A percentile compares a stretch with the other conserved stretches of the same genome.
These are phyloP conservation scores for Graptemys geographica DNA, from an alignment of 2,797 vertebrate species.

Conservation along the genomic window DNA sequence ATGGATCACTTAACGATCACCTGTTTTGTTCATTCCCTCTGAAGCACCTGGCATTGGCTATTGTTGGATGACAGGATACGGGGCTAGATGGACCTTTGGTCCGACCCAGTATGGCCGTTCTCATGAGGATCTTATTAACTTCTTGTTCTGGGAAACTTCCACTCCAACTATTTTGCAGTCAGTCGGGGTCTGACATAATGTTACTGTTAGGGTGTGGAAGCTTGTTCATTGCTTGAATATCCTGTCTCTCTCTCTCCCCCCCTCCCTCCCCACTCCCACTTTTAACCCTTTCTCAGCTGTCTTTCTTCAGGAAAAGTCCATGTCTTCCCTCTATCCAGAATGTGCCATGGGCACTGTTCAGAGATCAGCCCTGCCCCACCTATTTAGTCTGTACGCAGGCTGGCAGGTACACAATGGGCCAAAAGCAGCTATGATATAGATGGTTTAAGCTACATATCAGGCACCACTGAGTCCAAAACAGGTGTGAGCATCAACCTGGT, in stretches of 20 bases:
- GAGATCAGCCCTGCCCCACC: not conserved
- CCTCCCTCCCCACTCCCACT: not conserved
- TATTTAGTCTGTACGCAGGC: not conserved
- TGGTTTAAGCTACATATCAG: not conserved
- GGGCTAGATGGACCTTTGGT: no score
- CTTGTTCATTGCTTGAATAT: not conserved
- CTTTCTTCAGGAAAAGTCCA: not conserved
- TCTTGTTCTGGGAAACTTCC: not conserved
- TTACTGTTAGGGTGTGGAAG: not conserved
- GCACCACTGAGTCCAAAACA: not conserved
- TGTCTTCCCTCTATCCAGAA: not conserved
- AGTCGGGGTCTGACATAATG: rapidly evolving
- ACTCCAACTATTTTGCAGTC: rapidly evolving
- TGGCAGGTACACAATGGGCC: not conserved
- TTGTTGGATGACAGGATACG: no score
- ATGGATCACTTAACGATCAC: no score
- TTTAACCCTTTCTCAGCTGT: not conserved
- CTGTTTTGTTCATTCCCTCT: no score
- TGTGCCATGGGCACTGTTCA: not conserved
- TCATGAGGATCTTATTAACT: not conserved
- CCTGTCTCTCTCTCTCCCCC: not conserved
- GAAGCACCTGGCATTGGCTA: no score
- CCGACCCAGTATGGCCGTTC: no score
- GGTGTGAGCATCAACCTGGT: not conserved
- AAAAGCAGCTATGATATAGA: not conserved